A percentile compares a stretch with the other conserved stretches of the same genome.
These are phyloP conservation scores for Orientallactaga bullata DNA, from an alignment of 2,113 vertebrate species.

Conservation along the genomic window DNA sequence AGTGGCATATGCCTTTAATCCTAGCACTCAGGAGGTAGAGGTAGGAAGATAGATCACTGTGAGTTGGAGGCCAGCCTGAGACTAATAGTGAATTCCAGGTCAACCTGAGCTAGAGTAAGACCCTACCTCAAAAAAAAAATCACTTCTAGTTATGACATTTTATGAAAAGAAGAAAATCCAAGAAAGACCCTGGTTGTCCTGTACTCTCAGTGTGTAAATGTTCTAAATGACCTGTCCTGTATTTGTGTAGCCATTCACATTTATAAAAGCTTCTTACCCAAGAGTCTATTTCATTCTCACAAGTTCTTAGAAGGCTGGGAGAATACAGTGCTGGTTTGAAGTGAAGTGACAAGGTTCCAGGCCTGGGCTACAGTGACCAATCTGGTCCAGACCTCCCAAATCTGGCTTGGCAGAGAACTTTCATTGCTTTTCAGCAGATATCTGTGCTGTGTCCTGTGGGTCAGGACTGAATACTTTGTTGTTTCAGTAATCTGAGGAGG, in stretches of 20 bases:
- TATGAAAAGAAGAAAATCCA: neutral
- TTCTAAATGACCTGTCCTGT: accelerated
- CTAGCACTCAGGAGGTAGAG: too few species aligned
- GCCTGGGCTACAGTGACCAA: neutral
- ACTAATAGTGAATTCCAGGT: too few species aligned
- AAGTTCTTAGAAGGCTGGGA: neutral
- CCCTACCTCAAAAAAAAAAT: neutral
- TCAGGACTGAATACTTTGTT: neutral
- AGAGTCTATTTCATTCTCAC: neutral
- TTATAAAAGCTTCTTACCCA: neutral
- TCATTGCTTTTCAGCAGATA: neutral
- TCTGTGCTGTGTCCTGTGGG: neutral
- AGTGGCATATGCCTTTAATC: too few species aligned
- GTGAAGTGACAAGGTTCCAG: neutral
- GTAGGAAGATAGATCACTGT: too few species aligned
- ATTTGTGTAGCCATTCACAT: neutral
- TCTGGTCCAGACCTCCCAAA: neutral
- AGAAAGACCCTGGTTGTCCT: neutral
- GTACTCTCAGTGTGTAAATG: accelerated
- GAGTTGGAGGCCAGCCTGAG: too few species aligned
- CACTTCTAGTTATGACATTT: slow-evolving; percentile 17
- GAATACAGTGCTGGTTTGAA: neutral
- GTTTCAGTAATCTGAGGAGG: neutral
- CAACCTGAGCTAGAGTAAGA: too few species aligned
- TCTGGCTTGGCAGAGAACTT: neutral